A percentile compares a stretch with the other conserved stretches of the same genome.
These are phyloP conservation scores for Notodromas monacha DNA, from an alignment of 2,888 invertebrate genomes.

Conservation along the genomic window DNA sequence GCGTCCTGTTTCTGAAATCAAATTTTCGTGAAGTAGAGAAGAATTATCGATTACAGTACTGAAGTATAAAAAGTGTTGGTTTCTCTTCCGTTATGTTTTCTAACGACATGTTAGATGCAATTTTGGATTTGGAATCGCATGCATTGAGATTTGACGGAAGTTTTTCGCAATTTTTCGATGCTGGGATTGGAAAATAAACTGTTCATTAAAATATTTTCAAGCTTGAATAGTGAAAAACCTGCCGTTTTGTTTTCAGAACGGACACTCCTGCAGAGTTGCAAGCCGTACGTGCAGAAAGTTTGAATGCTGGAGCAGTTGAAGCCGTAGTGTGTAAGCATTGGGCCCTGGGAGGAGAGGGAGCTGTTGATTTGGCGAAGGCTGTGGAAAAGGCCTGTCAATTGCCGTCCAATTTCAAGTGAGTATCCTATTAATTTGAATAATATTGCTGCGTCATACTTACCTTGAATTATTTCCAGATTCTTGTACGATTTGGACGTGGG, in stretches of 20 bases:
- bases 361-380: conserved; percentile 47
- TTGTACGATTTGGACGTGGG: conserved; percentile 33
- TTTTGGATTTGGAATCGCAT: too few relatives aligned
- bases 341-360: conserved; percentile 58
- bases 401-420: conserved; percentile 21
- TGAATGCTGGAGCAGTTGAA: conserved; percentile 45
- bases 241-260: conserved; percentile 24
- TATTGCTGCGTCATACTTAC: background rate
- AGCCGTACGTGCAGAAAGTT: conserved; percentile 33
- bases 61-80: too few relatives aligned
- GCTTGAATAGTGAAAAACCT: too few relatives aligned
- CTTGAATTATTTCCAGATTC: conserved; percentile 17
- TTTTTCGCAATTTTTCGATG: too few relatives aligned
- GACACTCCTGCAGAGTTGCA: conserved; percentile 56
- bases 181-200: too few relatives aligned
- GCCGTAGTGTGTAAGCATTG: conserved; percentile 67
- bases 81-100: too few relatives aligned
- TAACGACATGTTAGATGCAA: too few relatives aligned
- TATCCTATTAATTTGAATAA: background rate
- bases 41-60: too few relatives aligned
- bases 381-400: conserved; percentile 40
- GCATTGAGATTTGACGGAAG: too few relatives aligned
- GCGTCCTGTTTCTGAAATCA: too few relatives aligned
- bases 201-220: too few relatives aligned
- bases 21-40: too few relatives aligned